These are phyloP conservation scores for Gymnobelideus leadbeateri DNA, from an alignment of 2,113 vertebrate species.

Conservation along the genomic window DNA sequence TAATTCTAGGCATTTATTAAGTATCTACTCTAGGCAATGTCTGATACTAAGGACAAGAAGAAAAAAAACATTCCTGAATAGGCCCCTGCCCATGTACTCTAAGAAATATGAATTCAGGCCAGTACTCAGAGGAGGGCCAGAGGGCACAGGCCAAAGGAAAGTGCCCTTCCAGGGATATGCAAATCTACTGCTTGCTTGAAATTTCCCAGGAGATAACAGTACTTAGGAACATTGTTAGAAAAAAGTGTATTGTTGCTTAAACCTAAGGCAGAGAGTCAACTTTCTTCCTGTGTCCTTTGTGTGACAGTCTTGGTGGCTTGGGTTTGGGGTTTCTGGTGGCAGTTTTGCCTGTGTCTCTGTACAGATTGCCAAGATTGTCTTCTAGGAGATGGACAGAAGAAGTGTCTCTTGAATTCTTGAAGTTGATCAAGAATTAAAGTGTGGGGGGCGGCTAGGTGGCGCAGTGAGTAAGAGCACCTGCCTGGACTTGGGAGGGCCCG, in stretches of 20 bases:
- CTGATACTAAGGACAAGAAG: no score
- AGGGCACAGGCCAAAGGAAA: no score
- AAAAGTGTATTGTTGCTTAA: not conserved
- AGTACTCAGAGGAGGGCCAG: no score
- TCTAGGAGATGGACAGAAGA: not conserved
- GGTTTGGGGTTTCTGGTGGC: no score
- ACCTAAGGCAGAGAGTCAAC: not conserved
- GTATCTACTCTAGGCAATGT: no score
- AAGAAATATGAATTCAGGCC: no score
- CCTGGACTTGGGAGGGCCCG: no score
- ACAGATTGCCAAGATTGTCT: not conserved
- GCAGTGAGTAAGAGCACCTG: no score
- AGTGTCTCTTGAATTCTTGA: not conserved
- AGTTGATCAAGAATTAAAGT: not conserved
- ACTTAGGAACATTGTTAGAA: not conserved
- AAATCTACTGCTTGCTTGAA: not conserved
- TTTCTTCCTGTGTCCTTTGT: not conserved
- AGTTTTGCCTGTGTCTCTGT: not conserved
- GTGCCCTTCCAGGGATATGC: not conserved
- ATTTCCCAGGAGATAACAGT: not conserved
- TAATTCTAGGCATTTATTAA: no score
- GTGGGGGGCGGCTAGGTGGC: no score
- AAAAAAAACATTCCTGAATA: no score
- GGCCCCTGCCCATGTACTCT: no score
- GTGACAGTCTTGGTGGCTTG: not conserved